Evolutionary conservation across 2,888 invertebrate genomes (phyloP).

Genomic region (Fragum fragum): DNA sequence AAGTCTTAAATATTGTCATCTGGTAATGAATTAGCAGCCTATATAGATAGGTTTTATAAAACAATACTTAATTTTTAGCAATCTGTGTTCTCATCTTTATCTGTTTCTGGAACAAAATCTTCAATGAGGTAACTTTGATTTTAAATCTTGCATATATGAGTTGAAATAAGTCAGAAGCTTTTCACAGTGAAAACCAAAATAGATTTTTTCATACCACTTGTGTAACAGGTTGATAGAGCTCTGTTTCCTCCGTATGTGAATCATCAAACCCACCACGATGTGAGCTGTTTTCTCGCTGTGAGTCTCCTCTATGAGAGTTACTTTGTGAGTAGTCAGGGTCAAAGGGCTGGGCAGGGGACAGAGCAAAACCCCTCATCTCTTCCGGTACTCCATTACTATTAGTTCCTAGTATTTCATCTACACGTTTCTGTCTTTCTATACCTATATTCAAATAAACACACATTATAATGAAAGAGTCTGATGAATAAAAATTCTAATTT

Average conservation of each 20-base stretch:
- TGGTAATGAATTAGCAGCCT: not conserved
- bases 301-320: constrained; percentile 35
- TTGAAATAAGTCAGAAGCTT: too few species aligned
- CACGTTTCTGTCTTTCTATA: constrained; percentile 62
- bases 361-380: constrained; percentile 68
- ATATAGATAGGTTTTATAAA: too few species aligned
- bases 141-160: too few species aligned
- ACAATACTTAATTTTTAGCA: too few species aligned
- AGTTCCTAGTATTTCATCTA: constrained; percentile 49
- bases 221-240: constrained; percentile 77
- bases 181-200: too few species aligned
- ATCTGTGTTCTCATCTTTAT: too few species aligned
- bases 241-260: constrained; percentile 80
- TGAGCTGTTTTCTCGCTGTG: constrained; percentile 61
- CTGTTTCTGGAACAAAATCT: too few species aligned
- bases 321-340: constrained; percentile 37
- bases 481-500: too few species aligned
- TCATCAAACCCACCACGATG: constrained; percentile 77
- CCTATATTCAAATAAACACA: too few species aligned
- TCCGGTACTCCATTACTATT: constrained; percentile 28
- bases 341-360: constrained; percentile 69
- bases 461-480: too few species aligned
- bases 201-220: constrained; percentile 76
- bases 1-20: not conserved
- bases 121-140: too few species aligned